Evolutionary conservation across 2,797 vertebrate species (phyloP), one percentile per base, ranked within the genome.

Genomic region (Spizella passerina): DNA sequence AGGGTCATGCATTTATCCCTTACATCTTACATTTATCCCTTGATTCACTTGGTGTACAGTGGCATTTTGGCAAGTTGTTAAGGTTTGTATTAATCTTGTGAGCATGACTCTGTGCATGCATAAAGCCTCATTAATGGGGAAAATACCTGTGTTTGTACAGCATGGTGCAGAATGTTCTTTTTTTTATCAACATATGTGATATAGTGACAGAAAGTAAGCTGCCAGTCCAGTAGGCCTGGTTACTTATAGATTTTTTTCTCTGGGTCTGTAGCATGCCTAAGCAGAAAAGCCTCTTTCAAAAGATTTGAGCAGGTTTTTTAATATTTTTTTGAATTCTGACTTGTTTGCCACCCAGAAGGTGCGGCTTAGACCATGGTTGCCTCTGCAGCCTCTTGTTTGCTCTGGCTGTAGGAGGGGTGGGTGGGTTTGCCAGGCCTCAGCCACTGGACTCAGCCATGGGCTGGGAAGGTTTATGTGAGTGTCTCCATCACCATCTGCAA

Each of bases 361-460:
- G 0, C 53, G n/a, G 14, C 14, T 61, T 57, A 46, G 13, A 22
- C 29, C 26, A 1, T 0, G 2, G 44, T 22, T 1, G 0, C 41
- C 29, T 46, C 44, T 79, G 55, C 27, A 60, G 29, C 34, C 52
- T 65, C 22, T 86, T 2, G 1, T 72, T 92, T 84, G 27, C 43
- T 75, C 5, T 3, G 9, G 49, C 61, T 77, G 4, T 27, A 29
- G 47, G n/a, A 61, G 24, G 20, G 3, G 21, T 61, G 52, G 5
- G 57, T 64, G 34, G 6, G 9, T 41, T 86, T 76, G 61, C 20
- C 14, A 53, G 52, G 30, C 30, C 30, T 53, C 1, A 5, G 32
- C 52, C 0, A 2, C 21, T 13, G 3, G 15, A 49, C 44, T 88
- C 0, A 6, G 2, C 65, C 1, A 0, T 14, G 13, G 12, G 15